Evolutionary conservation across 2,797 vertebrate species (phyloP).

Genomic region (Trematomus bernacchii): DNA sequence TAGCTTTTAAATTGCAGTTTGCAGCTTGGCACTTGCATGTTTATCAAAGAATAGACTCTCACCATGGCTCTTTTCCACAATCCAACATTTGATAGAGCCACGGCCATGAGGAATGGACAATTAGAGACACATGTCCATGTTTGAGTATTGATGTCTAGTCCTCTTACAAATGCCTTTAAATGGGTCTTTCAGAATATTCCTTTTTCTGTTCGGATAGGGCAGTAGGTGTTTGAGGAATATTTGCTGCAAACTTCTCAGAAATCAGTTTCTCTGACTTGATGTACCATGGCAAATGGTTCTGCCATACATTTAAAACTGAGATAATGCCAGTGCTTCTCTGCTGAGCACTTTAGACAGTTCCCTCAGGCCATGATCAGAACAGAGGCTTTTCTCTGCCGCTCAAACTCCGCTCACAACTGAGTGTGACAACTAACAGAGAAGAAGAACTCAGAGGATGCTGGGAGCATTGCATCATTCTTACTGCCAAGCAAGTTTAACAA

Average conservation of each 20-base stretch:
- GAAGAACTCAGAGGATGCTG: neutral
- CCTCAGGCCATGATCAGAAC: slow-evolving; percentile 16
- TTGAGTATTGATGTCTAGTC: slow-evolving; percentile 15
- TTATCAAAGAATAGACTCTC: slow-evolving; percentile 65
- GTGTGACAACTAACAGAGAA: slow-evolving; percentile 9
- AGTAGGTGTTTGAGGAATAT: slow-evolving; percentile 4
- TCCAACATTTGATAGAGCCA: slow-evolving; percentile 41
- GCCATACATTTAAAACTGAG: slow-evolving; percentile 16
- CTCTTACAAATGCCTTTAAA: slow-evolving; percentile 41
- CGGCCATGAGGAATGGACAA: slow-evolving; percentile 21
- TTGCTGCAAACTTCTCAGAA: neutral
- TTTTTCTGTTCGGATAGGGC: slow-evolving; percentile 11
- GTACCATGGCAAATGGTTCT: slow-evolving; percentile 21
- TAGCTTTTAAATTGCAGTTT: slow-evolving; percentile 78
- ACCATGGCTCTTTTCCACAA: slow-evolving; percentile 44
- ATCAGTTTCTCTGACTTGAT: slow-evolving; percentile 15
- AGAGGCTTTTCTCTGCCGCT: slow-evolving; percentile 16
- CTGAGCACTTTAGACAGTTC: slow-evolving; percentile 15
- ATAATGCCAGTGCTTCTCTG: slow-evolving; percentile 17
- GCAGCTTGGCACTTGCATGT: slow-evolving; percentile 66
- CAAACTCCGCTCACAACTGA: slow-evolving; percentile 11
- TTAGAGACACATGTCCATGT: slow-evolving; percentile 22
- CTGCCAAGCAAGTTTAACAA: neutral
- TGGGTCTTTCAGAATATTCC: slow-evolving; percentile 42
- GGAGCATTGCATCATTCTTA: slow-evolving; percentile 1